Evolutionary conservation across 2,797 vertebrate genomes (phyloP).

Genomic region (Hoplostethus atlanticus): DNA sequence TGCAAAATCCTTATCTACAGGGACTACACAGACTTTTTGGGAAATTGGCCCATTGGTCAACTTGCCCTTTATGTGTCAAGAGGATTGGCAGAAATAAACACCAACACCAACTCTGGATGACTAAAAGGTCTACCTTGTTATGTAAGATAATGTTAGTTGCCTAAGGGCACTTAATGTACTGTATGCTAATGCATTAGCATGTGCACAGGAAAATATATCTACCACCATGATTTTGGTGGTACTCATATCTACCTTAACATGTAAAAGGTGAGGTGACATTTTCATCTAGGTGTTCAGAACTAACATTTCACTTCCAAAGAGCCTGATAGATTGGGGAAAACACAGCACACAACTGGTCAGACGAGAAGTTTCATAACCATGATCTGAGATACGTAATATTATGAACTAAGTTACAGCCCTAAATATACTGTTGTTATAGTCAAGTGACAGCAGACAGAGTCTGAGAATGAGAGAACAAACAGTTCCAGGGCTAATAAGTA

Average conservation of each 20-base stretch:
- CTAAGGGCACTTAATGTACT: too few species aligned
- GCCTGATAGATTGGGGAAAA: slow-evolving; percentile 1
- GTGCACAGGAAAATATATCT: too few species aligned
- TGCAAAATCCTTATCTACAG: not conserved
- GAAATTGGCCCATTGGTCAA: too few species aligned
- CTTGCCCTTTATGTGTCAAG: too few species aligned
- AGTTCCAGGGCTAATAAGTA: slow-evolving; percentile 47
- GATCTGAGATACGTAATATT: not conserved
- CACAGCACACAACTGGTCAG: slow-evolving; percentile 8
- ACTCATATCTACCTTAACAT: too few species aligned
- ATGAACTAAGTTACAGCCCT: not conserved
- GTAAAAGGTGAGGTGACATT: not conserved
- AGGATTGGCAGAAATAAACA: too few species aligned
- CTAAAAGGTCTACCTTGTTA: too few species aligned
- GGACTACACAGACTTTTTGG: too few species aligned
- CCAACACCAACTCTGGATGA: too few species aligned
- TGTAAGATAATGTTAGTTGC: too few species aligned
- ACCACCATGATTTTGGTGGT: too few species aligned
- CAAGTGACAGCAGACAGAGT: slow-evolving; percentile 4
- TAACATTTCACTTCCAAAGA: slow-evolving; percentile 7
- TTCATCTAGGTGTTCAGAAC: slow-evolving; percentile 5
- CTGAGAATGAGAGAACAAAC: slow-evolving; percentile 7
- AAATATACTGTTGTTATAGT: slow-evolving; percentile 16
- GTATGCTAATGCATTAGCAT: too few species aligned
- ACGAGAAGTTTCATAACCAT: slow-evolving; percentile 8